These are phyloP conservation scores for Vicugna pacos DNA, from an alignment of 2,113 vertebrate genomes.

Conservation along the genomic window DNA sequence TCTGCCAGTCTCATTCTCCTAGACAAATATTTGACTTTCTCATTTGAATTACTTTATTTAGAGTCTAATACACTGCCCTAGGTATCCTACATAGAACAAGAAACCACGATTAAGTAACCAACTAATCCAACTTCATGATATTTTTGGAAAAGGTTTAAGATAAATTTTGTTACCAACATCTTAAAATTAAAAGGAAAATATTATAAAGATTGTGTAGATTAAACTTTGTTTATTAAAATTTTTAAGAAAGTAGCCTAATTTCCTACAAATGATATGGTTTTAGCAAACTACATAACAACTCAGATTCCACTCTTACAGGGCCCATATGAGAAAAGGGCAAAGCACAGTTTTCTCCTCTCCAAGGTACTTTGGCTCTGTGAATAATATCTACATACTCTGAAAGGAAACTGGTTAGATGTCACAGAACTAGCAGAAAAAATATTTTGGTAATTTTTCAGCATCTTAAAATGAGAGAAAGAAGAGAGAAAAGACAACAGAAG, in stretches of 20 bases:
- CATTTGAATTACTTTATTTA: constrained; percentile 17
- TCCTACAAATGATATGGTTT: not conserved
- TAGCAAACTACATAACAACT: not conserved
- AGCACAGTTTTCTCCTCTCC: not conserved
- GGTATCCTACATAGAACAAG: not conserved
- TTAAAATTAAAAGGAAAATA: constrained; percentile 36
- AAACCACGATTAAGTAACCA: not conserved
- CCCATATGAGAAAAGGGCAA: not conserved
- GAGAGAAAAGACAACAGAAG: not conserved
- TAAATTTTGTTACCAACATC: not conserved
- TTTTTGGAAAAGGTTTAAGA: constrained; percentile 7
- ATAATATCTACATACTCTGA: not conserved
- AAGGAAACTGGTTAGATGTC: not conserved
- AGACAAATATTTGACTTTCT: not conserved
- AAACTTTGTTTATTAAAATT: not conserved
- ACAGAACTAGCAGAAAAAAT: not conserved
- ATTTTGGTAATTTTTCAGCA: not conserved
- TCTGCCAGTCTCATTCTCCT: not conserved
- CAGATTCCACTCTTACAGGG: not conserved
- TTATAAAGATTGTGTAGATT: not conserved
- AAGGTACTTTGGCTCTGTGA: not conserved
- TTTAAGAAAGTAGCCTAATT: not conserved
- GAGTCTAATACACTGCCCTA: not conserved
- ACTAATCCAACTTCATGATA: not conserved
- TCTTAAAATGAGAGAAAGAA: constrained; percentile 49